These are phyloP conservation scores for Chrysogorgia sp. DNA, from an alignment of 92 coral and sea anemone species.

Conservation along the genomic window DNA sequence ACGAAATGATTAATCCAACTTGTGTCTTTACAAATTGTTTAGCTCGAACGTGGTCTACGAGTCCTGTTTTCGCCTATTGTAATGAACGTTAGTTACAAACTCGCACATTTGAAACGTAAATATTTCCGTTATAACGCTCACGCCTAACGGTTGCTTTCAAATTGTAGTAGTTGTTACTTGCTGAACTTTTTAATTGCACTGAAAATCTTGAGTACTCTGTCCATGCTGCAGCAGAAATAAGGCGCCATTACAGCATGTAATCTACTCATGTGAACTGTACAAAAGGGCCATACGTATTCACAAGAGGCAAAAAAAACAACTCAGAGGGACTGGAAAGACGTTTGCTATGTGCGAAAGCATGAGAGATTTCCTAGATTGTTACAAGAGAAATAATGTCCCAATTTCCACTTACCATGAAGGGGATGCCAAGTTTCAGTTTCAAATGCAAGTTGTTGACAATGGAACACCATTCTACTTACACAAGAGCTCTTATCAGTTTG, in stretches of 20 bases:
- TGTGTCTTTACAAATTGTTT: too few relatives aligned
- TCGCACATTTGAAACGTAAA: too few relatives aligned
- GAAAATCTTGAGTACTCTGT: slow-evolving; percentile 75
- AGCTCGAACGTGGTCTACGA: too few relatives aligned
- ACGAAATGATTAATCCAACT: too few relatives aligned
- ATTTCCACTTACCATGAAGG: slow-evolving; percentile 46
- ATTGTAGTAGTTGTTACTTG: too few relatives aligned
- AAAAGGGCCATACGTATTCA: slow-evolving; percentile 65
- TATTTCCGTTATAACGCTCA: too few relatives aligned
- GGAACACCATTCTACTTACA: slow-evolving; percentile 43
- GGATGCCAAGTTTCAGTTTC: slow-evolving; percentile 11
- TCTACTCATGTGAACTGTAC: slow-evolving; percentile 75
- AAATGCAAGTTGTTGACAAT: slow-evolving; percentile 16
- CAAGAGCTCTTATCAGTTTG: slow-evolving; percentile 58
- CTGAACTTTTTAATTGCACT: slow-evolving; percentile 60
- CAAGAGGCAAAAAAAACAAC: slow-evolving; percentile 74
- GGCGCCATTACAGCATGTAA: slow-evolving; percentile 71
- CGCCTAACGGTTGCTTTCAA: too few relatives aligned
- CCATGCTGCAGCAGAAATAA: slow-evolving; percentile 55
- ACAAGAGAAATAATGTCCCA: slow-evolving; percentile 55
- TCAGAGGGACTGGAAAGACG: slow-evolving; percentile 71
- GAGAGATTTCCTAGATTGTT: slow-evolving; percentile 8
- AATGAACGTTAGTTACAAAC: too few relatives aligned
- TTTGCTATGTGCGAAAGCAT: slow-evolving; percentile 47
- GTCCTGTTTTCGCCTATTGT: too few relatives aligned